Evolutionary conservation across 2,113 vertebrate species (phyloP).

Genomic region (Nematolebias whitei): DNA sequence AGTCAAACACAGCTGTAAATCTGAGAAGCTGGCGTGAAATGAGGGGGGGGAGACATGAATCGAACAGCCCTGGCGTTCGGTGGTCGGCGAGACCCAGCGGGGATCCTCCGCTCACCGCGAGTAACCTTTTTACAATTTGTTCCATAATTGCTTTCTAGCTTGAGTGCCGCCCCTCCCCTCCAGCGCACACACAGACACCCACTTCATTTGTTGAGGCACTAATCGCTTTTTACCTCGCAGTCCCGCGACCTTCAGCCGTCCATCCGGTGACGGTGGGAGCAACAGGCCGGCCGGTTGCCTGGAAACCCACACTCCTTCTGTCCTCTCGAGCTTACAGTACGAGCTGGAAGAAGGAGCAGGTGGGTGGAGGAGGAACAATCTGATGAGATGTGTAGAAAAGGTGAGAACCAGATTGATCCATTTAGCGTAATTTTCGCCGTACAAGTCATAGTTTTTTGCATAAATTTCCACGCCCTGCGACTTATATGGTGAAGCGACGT

Average conservation of each 20-base stretch:
- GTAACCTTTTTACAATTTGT: conserved; percentile 61
- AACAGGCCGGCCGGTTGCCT: conserved; percentile 69
- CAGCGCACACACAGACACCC: conserved; percentile 1
- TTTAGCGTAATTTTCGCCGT: no score
- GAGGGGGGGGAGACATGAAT: conserved; percentile 12
- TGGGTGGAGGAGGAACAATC: conserved; percentile 26
- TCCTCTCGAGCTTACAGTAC: conserved; percentile 35
- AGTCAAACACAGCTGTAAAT: conserved; percentile 31
- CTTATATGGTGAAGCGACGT: no score
- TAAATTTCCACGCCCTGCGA: no score
- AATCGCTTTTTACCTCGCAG: conserved; percentile 58
- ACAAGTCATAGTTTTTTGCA: no score
- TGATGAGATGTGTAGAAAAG: conserved; percentile 12
- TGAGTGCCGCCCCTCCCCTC: conserved; percentile 1
- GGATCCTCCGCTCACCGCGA: conserved; percentile 28
- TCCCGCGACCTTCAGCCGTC: conserved; percentile 66
- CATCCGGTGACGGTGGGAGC: conserved; percentile 55
- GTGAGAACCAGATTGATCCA: conserved; percentile 12
- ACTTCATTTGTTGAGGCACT: conserved; percentile 50
- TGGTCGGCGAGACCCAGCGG: conserved; percentile 24
- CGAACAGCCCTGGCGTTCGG: conserved; percentile 26
- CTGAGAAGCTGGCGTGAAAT: conserved; percentile 44
- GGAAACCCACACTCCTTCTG: conserved; percentile 55
- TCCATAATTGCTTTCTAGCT: conserved; percentile 54
- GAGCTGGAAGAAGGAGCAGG: conserved; percentile 24